Conservation (phyloP, 2,888 invertebrate species). For the Pharmacophagus antenor region DNA sequence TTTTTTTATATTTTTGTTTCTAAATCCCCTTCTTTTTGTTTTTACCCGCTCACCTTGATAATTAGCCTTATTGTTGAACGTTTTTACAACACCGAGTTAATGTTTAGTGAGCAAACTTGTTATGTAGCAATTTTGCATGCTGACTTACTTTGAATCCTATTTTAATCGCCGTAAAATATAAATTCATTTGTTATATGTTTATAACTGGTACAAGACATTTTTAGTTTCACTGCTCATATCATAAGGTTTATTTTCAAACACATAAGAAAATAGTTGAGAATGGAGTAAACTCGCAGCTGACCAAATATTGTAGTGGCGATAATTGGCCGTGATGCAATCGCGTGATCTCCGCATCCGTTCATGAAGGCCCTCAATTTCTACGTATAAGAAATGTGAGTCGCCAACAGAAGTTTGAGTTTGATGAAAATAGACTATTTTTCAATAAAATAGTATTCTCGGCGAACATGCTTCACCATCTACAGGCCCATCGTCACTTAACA, state of each 20-base stretch:
- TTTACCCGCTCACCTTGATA: constrained; percentile 48
- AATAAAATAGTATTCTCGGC: too few relatives aligned
- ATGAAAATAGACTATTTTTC: neutral
- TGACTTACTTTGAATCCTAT: constrained; percentile 44
- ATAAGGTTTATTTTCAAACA: constrained; percentile 38
- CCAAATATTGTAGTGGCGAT: constrained; percentile 79
- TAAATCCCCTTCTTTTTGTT: constrained; percentile 32
- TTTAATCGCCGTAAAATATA: constrained; percentile 42
- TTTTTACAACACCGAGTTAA: constrained; percentile 58
- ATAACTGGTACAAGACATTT: constrained; percentile 31
- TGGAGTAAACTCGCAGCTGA: constrained; percentile 71
- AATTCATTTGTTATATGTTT: constrained; percentile 41
- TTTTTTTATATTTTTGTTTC: constrained; percentile 34
- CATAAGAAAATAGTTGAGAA: constrained; percentile 40
- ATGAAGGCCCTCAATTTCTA: constrained; percentile 33
- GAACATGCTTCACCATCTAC: too few relatives aligned
- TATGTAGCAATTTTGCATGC: constrained; percentile 43
- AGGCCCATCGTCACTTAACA: too few relatives aligned
- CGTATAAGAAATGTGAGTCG: constrained; percentile 30
- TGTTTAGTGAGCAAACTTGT: constrained; percentile 62
- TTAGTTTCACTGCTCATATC: constrained; percentile 27
- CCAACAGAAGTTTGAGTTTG: neutral
- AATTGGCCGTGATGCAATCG: constrained; percentile 79
- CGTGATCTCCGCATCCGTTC: constrained; percentile 58
- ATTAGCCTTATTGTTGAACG: constrained; percentile 59